Conservation (phyloP, 2,888 invertebrate species). For the Xestia xanthographa region DNA sequence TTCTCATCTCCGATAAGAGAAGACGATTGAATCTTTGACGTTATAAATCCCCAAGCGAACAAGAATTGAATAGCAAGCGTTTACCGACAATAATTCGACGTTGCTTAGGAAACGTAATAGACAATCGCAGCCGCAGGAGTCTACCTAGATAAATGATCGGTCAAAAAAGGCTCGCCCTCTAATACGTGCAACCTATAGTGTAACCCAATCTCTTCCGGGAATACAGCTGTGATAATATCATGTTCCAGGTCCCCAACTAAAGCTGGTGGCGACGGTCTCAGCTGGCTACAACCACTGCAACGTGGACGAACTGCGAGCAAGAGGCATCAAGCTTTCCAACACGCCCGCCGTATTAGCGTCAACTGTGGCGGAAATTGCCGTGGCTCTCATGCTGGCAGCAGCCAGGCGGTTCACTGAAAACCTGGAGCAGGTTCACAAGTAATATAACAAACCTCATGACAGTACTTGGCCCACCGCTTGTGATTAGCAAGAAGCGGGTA, state of each 20-base stretch:
- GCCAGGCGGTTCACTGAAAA: conserved; percentile 95
- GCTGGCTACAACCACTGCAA: conserved; percentile 97
- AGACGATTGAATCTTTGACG: not conserved
- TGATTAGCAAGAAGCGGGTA: not conserved
- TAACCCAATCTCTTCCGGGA: fast-evolving
- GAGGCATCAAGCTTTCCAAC: conserved; percentile 95
- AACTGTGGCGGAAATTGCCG: conserved; percentile 96
- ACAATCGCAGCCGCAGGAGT: too few relatives aligned
- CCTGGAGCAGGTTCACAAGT: conserved; percentile 92
- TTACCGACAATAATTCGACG: not conserved
- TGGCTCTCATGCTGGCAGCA: conserved; percentile 94
- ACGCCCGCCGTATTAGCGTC: conserved; percentile 95
- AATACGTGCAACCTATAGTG: not conserved
- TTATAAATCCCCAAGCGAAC: not conserved
- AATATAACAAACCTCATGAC: conserved; percentile 41
- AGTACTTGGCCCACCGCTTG: not conserved
- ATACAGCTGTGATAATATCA: not conserved
- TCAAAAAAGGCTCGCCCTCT: not conserved
- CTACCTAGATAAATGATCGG: not conserved
- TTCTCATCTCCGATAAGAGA: conserved; percentile 13
- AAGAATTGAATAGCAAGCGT: not conserved
- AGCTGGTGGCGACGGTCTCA: conserved; percentile 95
- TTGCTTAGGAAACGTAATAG: not conserved
- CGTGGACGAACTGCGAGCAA: conserved; percentile 92
- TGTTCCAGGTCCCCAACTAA: conserved; percentile 92